phyloP scores from a whole-genome alignment of 2,888 invertebrate species.

The Euplexia lucipara region DNA sequence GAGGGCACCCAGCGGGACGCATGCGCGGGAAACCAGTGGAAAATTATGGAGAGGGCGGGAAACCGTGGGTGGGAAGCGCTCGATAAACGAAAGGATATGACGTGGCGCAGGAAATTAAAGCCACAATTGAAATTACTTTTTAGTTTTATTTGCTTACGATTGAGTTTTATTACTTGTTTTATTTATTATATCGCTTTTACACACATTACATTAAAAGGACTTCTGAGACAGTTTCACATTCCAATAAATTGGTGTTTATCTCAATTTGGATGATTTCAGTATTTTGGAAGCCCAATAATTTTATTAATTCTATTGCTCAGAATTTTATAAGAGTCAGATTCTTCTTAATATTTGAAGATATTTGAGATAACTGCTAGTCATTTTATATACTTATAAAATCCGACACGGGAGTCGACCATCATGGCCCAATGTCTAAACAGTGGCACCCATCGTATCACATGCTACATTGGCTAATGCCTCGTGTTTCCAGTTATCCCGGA shows the following conservation, averaged over 20 bases:
- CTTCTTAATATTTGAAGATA: neutral
- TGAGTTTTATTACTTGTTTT: constrained; percentile 25
- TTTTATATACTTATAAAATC: too few relatives aligned
- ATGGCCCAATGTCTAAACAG: constrained; percentile 30
- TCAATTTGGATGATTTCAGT: neutral
- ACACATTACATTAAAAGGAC: neutral
- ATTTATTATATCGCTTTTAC: constrained; percentile 2
- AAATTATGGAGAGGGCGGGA: constrained; percentile 69
- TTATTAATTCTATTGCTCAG: neutral
- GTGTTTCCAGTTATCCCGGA: constrained; percentile 30
- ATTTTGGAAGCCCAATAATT: neutral
- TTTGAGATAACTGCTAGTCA: too few relatives aligned
- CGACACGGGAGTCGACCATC: neutral
- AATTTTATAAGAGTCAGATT: neutral
- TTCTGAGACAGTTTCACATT: neutral
- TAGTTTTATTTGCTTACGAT: constrained; percentile 46
- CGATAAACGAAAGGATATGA: constrained; percentile 67
- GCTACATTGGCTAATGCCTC: constrained; percentile 15
- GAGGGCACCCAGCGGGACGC: constrained; percentile 76
- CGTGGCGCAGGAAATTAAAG: constrained; percentile 64
- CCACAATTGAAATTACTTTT: constrained; percentile 39
- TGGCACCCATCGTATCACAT: constrained; percentile 28
- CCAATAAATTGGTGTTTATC: neutral
- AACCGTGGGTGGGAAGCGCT: constrained; percentile 68
- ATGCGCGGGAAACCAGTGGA: constrained; percentile 73